These are phyloP conservation scores for Trachelus iudaicus DNA, from an alignment of 2,888 invertebrate genomes.

Conservation along the genomic window DNA sequence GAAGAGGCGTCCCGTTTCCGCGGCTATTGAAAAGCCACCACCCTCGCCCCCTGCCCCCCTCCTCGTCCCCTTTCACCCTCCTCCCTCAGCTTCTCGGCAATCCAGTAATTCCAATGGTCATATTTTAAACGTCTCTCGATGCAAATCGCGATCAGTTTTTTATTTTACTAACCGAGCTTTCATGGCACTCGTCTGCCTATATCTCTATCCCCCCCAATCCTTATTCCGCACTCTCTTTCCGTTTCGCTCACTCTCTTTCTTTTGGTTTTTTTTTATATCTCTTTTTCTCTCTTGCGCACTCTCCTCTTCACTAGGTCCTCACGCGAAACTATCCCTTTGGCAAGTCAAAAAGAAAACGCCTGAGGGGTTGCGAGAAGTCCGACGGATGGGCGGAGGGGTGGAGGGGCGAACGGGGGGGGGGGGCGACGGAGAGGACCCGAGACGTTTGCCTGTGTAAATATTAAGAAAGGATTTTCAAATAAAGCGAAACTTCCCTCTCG, in stretches of 20 bases:
- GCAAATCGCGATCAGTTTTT: conserved; percentile 33
- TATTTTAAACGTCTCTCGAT: conserved; percentile 33
- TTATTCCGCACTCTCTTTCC: conserved; percentile 16
- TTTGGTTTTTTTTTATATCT: neutral
- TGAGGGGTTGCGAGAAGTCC: too few relatives aligned
- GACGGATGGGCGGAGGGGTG: too few relatives aligned
- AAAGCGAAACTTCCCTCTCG: too few relatives aligned
- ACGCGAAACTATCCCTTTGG: too few relatives aligned
- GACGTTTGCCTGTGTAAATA: too few relatives aligned
- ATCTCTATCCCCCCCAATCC: neutral
- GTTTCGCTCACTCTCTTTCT: conserved; percentile 17
- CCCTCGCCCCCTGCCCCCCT: conserved; percentile 4
- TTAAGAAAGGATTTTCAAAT: too few relatives aligned
- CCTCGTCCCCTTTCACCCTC: conserved; percentile 5
- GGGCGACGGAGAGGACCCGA: too few relatives aligned
- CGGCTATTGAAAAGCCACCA: conserved; percentile 8
- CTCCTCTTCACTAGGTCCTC: too few relatives aligned
- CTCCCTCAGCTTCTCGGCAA: conserved; percentile 19
- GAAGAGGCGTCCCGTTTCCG: too few relatives aligned
- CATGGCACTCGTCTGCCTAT: neutral
- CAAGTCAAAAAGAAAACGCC: too few relatives aligned
- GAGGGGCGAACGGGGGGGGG: too few relatives aligned
- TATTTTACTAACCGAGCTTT: conserved; percentile 8
- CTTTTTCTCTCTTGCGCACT: too few relatives aligned
- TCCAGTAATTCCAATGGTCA: neutral